These are phyloP conservation scores for Dryobotodes eremita DNA, from an alignment of 2,888 invertebrate genomes.

Conservation along the genomic window DNA sequence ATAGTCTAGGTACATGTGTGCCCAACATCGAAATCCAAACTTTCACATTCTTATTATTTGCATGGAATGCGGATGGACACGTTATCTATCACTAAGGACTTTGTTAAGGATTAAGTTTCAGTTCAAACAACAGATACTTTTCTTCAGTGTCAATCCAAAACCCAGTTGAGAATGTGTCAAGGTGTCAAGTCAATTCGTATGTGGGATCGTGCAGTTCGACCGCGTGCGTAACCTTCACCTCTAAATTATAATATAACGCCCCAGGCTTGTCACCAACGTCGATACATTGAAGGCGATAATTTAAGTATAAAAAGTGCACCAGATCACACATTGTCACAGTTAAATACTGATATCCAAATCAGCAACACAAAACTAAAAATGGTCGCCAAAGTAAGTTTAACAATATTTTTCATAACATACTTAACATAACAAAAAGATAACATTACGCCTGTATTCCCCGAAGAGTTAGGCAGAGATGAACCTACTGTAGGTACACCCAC, in stretches of 20 bases:
- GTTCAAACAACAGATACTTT: not conserved
- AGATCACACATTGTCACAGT: slow-evolving; percentile 76
- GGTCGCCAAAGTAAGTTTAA: slow-evolving; percentile 82
- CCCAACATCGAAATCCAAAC: not conserved
- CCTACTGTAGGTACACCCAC: not conserved
- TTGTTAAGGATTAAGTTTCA: not conserved
- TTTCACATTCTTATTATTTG: not conserved
- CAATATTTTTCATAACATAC: not conserved
- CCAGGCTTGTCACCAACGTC: slow-evolving; percentile 51
- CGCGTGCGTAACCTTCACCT: slow-evolving; percentile 58
- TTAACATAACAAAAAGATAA: not conserved
- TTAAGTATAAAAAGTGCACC: slow-evolving; percentile 82
- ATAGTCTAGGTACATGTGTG: not conserved
- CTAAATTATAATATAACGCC: slow-evolving; percentile 44
- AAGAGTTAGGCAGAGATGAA: not conserved
- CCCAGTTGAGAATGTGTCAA: slow-evolving; percentile 16
- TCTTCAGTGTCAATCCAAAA: not conserved
- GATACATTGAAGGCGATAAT: slow-evolving; percentile 66
- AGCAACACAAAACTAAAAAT: slow-evolving; percentile 78
- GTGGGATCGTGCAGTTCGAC: not conserved
- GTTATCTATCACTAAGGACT: not conserved
- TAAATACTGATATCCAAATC: slow-evolving; percentile 74
- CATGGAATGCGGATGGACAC: not conserved
- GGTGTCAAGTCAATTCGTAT: slow-evolving; percentile 1
- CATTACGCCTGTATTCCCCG: not conserved